Conservation (phyloP, 1,140 invertebrate species). For the Achatina immaculata region DNA sequence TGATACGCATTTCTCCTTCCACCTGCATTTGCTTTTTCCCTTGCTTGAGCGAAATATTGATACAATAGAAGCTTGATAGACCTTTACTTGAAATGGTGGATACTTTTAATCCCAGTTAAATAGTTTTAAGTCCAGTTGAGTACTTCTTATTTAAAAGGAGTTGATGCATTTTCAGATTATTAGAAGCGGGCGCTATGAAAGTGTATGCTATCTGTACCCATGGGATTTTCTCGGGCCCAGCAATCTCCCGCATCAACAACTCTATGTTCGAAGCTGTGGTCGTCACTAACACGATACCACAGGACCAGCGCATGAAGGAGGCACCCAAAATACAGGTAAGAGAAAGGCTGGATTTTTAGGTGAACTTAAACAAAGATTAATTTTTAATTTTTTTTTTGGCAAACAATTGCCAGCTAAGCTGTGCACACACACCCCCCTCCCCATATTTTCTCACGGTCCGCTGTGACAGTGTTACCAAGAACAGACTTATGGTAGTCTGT, state of each 20-base stretch:
- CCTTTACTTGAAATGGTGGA: too few relatives aligned
- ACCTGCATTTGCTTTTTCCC: too few relatives aligned
- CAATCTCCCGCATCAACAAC: conserved; percentile 94
- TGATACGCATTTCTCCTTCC: too few relatives aligned
- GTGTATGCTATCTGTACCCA: conserved; percentile 98
- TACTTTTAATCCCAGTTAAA: too few relatives aligned
- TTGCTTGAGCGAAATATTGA: too few relatives aligned
- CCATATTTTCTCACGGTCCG: not conserved
- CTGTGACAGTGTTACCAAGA: not conserved
- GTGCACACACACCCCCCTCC: not conserved
- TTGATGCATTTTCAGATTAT: conserved; percentile 75
- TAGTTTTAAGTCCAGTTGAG: too few relatives aligned
- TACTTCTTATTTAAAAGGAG: too few relatives aligned
- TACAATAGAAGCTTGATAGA: too few relatives aligned
- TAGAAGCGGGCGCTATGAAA: conserved; percentile 96
- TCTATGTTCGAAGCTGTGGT: conserved; percentile 98
- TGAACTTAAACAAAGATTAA: not conserved
- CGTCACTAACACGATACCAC: conserved; percentile 99
- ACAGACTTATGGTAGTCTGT: not conserved
- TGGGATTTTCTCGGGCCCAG: conserved; percentile 97
- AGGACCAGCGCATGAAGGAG: conserved; percentile 95
- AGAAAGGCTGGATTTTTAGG: not conserved
- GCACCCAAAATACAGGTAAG: conserved; percentile 93
- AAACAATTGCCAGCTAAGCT: not conserved
- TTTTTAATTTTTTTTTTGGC: not conserved